Percentiles rank a stretch among this genome's conserved stretches.
Evolutionary conservation across 1,140 invertebrate species (phyloP).

Genomic region (Charaxes varanes): DNA sequence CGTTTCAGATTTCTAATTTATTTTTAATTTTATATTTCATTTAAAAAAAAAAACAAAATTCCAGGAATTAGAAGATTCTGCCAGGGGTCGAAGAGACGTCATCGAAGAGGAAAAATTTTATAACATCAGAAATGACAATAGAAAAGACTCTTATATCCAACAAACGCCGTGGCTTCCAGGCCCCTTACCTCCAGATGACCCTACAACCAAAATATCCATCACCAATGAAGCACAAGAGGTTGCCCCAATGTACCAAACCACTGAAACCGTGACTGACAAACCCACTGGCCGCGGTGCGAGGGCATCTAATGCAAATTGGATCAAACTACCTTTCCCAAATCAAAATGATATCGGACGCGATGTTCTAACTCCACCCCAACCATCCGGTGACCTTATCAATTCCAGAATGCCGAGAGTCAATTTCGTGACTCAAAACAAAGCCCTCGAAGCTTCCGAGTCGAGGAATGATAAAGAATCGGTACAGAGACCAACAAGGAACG

Average conservation of each 20-base stretch:
- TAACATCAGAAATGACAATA: slow-evolving; percentile 42
- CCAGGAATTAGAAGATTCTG: slow-evolving; percentile 30
- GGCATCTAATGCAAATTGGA: slow-evolving; percentile 70
- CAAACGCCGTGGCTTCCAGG: slow-evolving; percentile 61
- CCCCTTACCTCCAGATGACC: slow-evolving; percentile 42
- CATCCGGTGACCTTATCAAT: slow-evolving; percentile 60
- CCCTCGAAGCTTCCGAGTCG: slow-evolving; percentile 65
- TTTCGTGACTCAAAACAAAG: slow-evolving; percentile 70
- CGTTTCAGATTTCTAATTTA: too few species aligned
- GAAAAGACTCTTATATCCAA: slow-evolving; percentile 35
- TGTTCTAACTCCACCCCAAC: slow-evolving; percentile 56
- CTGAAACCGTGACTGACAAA: slow-evolving; percentile 62
- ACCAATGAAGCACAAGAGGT: slow-evolving; percentile 44
- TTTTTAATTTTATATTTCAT: not conserved
- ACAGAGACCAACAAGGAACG: slow-evolving; percentile 51
- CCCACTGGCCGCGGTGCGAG: slow-evolving; percentile 64
- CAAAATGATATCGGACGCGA: slow-evolving; percentile 43
- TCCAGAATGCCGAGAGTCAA: slow-evolving; percentile 70
- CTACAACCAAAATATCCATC: slow-evolving; percentile 53
- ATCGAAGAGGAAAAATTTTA: slow-evolving; percentile 68
- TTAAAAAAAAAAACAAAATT: slow-evolving; percentile 12
- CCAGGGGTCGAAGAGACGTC: slow-evolving; percentile 51
- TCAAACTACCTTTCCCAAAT: slow-evolving; percentile 61
- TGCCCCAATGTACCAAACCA: slow-evolving; percentile 49
- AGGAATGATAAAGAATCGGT: slow-evolving; percentile 65